Percentiles rank a stretch among this genome's conserved stretches.
Conservation (phyloP, 2,888 invertebrate genomes). For the Spodoptera littoralis region DNA sequence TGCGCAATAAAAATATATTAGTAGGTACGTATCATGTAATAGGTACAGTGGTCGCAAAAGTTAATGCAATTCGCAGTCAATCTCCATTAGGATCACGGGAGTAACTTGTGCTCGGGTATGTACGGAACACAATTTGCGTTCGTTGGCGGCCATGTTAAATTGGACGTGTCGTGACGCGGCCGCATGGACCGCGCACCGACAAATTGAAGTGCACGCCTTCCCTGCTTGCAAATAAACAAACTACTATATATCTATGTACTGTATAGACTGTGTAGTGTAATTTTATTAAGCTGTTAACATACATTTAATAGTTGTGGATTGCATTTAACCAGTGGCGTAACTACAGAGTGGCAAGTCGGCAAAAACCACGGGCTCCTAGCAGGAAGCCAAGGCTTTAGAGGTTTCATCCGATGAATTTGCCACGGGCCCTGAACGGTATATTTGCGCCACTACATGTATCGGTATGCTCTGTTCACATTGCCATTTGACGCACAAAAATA, state of each 20-base stretch:
- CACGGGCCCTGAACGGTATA: too few species aligned
- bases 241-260: neutral
- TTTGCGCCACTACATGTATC: too few species aligned
- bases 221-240: constrained; percentile 23
- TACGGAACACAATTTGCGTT: constrained; percentile 35
- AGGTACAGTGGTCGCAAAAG: constrained; percentile 9
- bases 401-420: too few species aligned
- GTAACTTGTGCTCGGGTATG: constrained; percentile 19
- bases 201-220: constrained; percentile 49
- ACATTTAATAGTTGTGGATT: neutral
- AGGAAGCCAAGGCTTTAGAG: too few species aligned
- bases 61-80: constrained; percentile 12
- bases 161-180: constrained; percentile 37
- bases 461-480: too few species aligned
- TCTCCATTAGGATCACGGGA: constrained; percentile 19
- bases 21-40: constrained; percentile 1
- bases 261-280: neutral
- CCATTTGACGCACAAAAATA: too few species aligned
- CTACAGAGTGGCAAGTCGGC: too few species aligned
- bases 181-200: constrained; percentile 32
- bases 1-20: neutral
- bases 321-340: too few species aligned
- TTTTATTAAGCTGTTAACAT: constrained; percentile 19
- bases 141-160: constrained; percentile 40
- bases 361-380: too few species aligned